A percentile compares a stretch with the other conserved stretches of the same genome.
phyloP scores from a whole-genome alignment of 2,797 vertebrate species.

The Amphiprion clarkii region DNA sequence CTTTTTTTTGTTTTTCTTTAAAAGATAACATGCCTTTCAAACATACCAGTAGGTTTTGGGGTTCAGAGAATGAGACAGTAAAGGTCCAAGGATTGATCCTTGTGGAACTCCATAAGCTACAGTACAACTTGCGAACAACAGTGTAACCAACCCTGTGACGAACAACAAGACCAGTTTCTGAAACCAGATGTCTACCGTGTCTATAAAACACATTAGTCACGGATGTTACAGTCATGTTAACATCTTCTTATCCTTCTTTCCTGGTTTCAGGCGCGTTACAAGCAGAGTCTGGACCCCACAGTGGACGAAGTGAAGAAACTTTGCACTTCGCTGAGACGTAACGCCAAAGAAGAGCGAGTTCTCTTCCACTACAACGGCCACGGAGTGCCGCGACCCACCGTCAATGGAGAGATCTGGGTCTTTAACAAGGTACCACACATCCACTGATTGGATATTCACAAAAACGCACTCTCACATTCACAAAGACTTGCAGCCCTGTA shows the following conservation, averaged over 20 bases:
- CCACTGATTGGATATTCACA: background rate
- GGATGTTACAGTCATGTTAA: background rate
- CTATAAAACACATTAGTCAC: too few relatives aligned
- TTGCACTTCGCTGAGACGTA: constrained; percentile 94
- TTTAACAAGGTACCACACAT: constrained; percentile 93
- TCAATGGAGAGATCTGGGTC: constrained; percentile 99
- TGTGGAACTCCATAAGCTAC: too few relatives aligned
- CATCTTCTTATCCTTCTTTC: background rate
- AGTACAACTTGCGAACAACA: too few relatives aligned
- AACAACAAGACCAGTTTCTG: too few relatives aligned
- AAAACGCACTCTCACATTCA: background rate
- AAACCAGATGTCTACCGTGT: too few relatives aligned
- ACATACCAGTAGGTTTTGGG: too few relatives aligned
- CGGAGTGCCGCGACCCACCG: constrained; percentile 96
- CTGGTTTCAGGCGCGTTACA: constrained; percentile 92
- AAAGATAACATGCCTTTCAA: too few relatives aligned
- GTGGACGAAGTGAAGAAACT: constrained; percentile 99
- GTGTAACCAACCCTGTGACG: too few relatives aligned
- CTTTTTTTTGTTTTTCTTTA: too few relatives aligned
- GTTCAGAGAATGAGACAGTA: too few relatives aligned
- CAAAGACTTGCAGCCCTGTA: background rate
- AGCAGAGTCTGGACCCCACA: constrained; percentile 97
- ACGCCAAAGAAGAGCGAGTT: constrained; percentile 97
- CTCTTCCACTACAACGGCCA: constrained; percentile 99
- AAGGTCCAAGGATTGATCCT: too few relatives aligned